phyloP scores from a whole-genome alignment of 2,888 invertebrate species.

The Megalurothrips usitatus region DNA sequence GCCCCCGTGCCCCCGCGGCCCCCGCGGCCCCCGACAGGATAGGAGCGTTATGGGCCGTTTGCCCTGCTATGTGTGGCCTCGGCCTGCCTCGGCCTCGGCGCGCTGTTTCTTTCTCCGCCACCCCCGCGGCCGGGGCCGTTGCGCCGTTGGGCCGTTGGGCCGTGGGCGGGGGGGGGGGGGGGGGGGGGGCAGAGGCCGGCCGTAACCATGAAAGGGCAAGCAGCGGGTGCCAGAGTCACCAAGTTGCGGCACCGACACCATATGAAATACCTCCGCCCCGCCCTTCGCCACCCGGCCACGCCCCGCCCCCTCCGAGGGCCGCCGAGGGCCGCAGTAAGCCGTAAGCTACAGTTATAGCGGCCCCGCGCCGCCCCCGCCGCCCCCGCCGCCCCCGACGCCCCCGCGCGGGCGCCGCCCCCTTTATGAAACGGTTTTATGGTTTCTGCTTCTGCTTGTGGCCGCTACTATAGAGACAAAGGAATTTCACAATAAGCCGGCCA shows the following conservation, averaged over 20 bases:
- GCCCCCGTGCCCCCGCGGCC: background rate
- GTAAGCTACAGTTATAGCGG: conserved; percentile 32
- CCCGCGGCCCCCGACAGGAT: too few species aligned
- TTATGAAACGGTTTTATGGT: conserved; percentile 25
- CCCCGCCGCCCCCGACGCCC: conserved; percentile 34
- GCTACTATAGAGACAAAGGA: conserved; percentile 25
- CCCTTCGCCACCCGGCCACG: background rate
- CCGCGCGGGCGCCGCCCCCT: conserved; percentile 33
- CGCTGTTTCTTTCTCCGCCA: too few species aligned
- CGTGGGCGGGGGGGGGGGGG: background rate
- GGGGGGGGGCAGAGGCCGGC: too few species aligned
- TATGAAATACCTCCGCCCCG: conserved; percentile 1
- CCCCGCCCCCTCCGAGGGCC: background rate
- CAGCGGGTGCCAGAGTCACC: background rate
- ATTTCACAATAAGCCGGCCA: conserved; percentile 19
- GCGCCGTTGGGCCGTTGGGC: too few species aligned
- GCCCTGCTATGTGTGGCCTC: too few species aligned
- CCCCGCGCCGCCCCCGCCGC: conserved; percentile 34
- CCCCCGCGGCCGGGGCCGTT: too few species aligned
- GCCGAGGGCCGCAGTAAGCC: background rate
- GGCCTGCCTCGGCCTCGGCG: too few species aligned
- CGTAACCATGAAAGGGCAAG: too few species aligned
- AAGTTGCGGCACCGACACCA: background rate
- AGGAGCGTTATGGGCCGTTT: too few species aligned
- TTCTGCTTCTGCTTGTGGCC: conserved; percentile 2